Evolutionary conservation across 37 sponge, comb jelly and placozoan genomes (phyloP).

Genomic region (Theonella swinhoei): DNA sequence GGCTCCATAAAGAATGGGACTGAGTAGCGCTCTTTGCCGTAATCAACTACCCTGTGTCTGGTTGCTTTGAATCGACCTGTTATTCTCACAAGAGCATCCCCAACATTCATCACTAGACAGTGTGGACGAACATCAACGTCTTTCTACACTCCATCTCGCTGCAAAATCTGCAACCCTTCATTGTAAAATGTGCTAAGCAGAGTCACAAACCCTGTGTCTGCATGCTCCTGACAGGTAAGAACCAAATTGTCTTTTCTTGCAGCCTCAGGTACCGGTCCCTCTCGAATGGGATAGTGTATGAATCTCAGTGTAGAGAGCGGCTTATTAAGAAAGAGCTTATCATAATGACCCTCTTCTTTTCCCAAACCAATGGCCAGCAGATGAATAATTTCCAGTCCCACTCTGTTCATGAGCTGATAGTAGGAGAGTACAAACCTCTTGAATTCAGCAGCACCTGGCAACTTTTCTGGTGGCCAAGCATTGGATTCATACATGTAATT

Average conservation of each 20-base stretch:
- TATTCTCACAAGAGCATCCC: slow-evolving; percentile 21
- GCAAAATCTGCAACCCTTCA: slow-evolving; percentile 37
- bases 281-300: slow-evolving; percentile 50
- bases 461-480: background rate
- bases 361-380: slow-evolving; percentile 41
- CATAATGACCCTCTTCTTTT: slow-evolving; percentile 26
- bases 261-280: no score
- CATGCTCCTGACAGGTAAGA: slow-evolving; percentile 44
- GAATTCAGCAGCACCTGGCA: slow-evolving; percentile 12
- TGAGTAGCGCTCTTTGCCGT: slow-evolving; percentile 38
- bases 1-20: slow-evolving; percentile 66
- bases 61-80: slow-evolving; percentile 63
- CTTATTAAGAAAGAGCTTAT: slow-evolving; percentile 29
- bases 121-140: slow-evolving; percentile 36
- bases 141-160: slow-evolving; percentile 36
- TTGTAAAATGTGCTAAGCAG: slow-evolving; percentile 46
- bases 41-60: slow-evolving; percentile 48
- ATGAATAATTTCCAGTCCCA: slow-evolving; percentile 43
- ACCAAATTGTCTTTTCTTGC: background rate
- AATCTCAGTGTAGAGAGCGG: slow-evolving; percentile 43
- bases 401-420: slow-evolving; percentile 25
- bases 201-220: slow-evolving; percentile 51
- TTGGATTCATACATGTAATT: slow-evolving; percentile 50
- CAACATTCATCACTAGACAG: slow-evolving; percentile 55
- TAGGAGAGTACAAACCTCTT: background rate